Conservation (phyloP, 1,140 invertebrate genomes). For the Matsumurasca onukii region DNA sequence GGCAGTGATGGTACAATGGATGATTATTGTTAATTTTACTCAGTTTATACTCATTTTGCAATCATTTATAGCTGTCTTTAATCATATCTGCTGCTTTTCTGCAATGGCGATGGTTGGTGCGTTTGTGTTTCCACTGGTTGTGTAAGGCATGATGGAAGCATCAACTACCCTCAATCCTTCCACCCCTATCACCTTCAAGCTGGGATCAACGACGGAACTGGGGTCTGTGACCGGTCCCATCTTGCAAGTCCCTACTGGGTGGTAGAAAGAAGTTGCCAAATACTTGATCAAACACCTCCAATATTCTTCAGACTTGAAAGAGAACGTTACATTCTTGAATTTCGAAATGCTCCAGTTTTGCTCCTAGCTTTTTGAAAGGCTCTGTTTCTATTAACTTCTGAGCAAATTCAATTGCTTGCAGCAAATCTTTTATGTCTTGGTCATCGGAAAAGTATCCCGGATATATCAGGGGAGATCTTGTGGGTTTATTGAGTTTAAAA, state of each 20-base stretch:
- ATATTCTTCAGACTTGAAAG: constrained; percentile 74
- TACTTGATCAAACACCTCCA: constrained; percentile 83
- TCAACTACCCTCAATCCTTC: constrained; percentile 48
- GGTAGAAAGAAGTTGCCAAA: constrained; percentile 83
- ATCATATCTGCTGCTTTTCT: too few species aligned
- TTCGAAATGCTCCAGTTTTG: constrained; percentile 60
- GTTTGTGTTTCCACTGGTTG: constrained; percentile 46
- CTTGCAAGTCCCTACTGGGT: constrained; percentile 76
- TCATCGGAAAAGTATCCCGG: constrained; percentile 3
- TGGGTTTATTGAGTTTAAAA: not conserved
- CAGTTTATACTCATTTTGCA: too few species aligned
- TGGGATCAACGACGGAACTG: constrained; percentile 77
- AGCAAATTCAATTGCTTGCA: constrained; percentile 37
- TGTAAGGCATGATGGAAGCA: constrained; percentile 49
- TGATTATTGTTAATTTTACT: too few species aligned
- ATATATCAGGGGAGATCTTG: constrained; percentile 11
- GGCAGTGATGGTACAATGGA: too few species aligned
- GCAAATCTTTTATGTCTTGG: not conserved
- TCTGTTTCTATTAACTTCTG: constrained; percentile 36
- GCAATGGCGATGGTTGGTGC: constrained; percentile 46
- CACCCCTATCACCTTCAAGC: constrained; percentile 52
- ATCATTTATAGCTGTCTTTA: too few species aligned
- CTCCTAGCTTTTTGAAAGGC: constrained; percentile 42
- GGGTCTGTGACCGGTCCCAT: constrained; percentile 77
- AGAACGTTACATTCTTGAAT: constrained; percentile 73